Evolutionary conservation across 2,113 vertebrate species (phyloP), one percentile per base, ranked within the genome.

Genomic region (Aegotheles bennettii): DNA sequence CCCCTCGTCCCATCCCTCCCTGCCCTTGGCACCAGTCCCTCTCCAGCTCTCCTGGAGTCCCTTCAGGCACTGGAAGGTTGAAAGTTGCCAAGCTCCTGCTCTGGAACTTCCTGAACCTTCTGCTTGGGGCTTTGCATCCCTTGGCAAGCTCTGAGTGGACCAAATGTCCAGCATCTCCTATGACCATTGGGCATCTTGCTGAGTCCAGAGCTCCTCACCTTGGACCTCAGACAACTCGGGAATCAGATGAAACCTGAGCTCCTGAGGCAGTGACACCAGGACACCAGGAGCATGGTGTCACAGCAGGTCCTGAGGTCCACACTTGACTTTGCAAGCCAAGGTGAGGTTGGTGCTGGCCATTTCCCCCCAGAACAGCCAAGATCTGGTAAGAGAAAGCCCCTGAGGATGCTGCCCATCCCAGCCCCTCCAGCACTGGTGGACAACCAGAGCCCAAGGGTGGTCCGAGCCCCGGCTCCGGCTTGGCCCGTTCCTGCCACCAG

Each of bases 151-250:
- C 10, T 0, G 56, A 11, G 38, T 2, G 14, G 18, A 16, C 7
- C 28, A 2, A 29, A 20, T 2, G 4, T 4, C 33, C 14, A 56
- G 36, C n/a, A 17, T 45, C 48, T 23, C 48, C 48, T 48, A 7
- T 1, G 53, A 16, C 47, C 21, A 15, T 0, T 9, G 6, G 12
- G 23, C 5, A 47, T 29, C 67, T 60, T 2, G 9, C 47, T 74
- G 65, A 20, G 2, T 56, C 61, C 61, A 10, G 13, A 26, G 6
- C 63, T 63, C 51, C 36, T 69, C 42, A 35, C 40, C 59, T 50
- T 0, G 9, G 25, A 24, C 3, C 47, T 8, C 65, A 33, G 69
- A 43, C 24, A 16, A 15, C 18, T 38, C 2, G 0, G 18, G 20
- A 29, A 16, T 16, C 12, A 1, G 54, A 47, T 35, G 24, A 21